These are phyloP conservation scores for Hoplias malabaricus DNA, from an alignment of 2,113 vertebrate species.

Conservation along the genomic window DNA sequence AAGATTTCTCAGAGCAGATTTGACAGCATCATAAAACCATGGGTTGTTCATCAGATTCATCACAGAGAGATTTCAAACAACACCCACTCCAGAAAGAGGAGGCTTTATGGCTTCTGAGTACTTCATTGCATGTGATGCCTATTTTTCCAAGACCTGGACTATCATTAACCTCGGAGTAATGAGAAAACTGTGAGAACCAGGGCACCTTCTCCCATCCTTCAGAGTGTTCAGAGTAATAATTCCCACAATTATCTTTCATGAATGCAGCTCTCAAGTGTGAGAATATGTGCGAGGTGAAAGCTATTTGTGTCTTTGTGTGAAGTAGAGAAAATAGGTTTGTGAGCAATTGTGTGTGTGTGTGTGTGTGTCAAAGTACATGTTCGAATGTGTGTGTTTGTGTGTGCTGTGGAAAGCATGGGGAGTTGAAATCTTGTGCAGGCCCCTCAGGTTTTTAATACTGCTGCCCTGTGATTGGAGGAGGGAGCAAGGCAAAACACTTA, in stretches of 20 bases:
- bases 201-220: not conserved
- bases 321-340: constrained; percentile 34
- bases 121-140: not conserved
- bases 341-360: constrained; percentile 37
- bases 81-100: not conserved
- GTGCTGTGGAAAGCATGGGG: constrained; percentile 5
- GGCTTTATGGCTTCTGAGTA: not conserved
- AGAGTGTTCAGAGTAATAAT: constrained; percentile 9
- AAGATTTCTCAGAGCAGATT: constrained; percentile 2
- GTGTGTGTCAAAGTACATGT: not conserved
- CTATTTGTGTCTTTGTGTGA: constrained; percentile 47
- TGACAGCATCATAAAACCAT: constrained; percentile 11
- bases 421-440: constrained; percentile 41
- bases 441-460: constrained; percentile 43
- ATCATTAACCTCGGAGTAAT: not conserved
- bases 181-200: not conserved
- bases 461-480: constrained; percentile 22
- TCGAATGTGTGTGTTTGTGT: constrained; percentile 4
- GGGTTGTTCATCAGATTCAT: not conserved
- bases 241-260: constrained; percentile 23
- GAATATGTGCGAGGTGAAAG: constrained; percentile 42
- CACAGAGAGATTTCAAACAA: not conserved
- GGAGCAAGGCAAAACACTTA: not conserved
- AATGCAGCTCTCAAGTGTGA: constrained; percentile 31
- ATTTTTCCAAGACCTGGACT: not conserved